phyloP scores from a whole-genome alignment of 2,888 invertebrate genomes.

The Clunio marinus region DNA sequence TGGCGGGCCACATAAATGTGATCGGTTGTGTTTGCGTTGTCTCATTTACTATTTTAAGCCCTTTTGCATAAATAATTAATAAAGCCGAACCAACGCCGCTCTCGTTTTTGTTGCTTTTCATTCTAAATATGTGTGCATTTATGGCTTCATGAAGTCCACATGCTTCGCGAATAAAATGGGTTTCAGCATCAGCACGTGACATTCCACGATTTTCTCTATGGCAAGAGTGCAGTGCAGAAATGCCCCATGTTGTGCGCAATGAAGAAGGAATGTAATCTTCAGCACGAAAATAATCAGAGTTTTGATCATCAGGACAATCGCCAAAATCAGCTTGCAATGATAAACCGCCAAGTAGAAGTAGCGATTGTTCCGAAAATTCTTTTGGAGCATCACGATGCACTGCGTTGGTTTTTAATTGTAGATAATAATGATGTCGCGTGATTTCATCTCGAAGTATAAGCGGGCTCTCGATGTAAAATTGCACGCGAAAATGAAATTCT shows the following conservation, averaged over 20 bases:
- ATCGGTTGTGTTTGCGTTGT: constrained; percentile 58
- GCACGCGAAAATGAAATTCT: constrained; percentile 84
- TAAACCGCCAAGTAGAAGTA: constrained; percentile 78
- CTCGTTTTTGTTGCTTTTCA: constrained; percentile 73
- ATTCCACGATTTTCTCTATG: constrained; percentile 79
- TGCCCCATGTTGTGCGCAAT: constrained; percentile 56
- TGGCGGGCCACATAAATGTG: constrained; percentile 93
- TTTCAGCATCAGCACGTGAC: constrained; percentile 74
- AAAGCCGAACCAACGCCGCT: constrained; percentile 73
- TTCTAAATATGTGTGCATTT: constrained; percentile 83
- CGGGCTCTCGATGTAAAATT: constrained; percentile 91
- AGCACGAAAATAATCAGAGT: constrained; percentile 66
- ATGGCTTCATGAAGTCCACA: constrained; percentile 76
- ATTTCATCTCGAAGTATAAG: constrained; percentile 85
- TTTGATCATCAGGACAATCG: constrained; percentile 60
- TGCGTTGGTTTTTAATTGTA: constrained; percentile 88
- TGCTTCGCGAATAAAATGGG: constrained; percentile 84
- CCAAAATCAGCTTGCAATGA: constrained; percentile 92
- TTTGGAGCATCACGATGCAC: constrained; percentile 61
- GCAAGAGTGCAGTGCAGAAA: constrained; percentile 61
- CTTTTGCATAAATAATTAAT: constrained; percentile 87
- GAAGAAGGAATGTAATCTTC: constrained; percentile 78
- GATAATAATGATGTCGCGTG: constrained; percentile 89
- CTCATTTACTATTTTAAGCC: constrained; percentile 80
- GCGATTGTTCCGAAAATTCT: constrained; percentile 57